Evolutionary conservation across 2,888 invertebrate species (phyloP).

Genomic region (Apocheima hispidaria): DNA sequence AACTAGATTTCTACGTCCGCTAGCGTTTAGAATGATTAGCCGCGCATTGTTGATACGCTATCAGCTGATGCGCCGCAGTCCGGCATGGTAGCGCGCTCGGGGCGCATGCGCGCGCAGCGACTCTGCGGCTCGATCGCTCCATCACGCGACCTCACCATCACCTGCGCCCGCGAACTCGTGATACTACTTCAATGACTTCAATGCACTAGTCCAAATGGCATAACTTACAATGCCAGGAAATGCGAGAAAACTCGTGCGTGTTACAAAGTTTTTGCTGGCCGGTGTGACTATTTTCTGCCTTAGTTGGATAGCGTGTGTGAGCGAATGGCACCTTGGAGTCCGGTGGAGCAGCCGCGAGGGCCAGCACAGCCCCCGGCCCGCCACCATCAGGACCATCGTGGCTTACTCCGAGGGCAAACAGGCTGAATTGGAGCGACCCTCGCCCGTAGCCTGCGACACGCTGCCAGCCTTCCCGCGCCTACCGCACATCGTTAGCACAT

Average conservation of each 20-base stretch:
- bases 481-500: slow-evolving; percentile 67
- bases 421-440: slow-evolving; percentile 81
- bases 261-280: slow-evolving; percentile 72
- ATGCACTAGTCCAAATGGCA: slow-evolving; percentile 43
- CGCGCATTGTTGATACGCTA: slow-evolving; percentile 82
- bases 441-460: slow-evolving; percentile 74
- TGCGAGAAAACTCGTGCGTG: slow-evolving; percentile 67
- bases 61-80: slow-evolving; percentile 83
- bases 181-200: slow-evolving; percentile 16
- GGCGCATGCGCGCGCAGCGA: slow-evolving; percentile 76
- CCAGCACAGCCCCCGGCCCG: slow-evolving; percentile 45
- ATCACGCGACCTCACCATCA: slow-evolving; percentile 31
- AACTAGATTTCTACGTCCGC: slow-evolving; percentile 80
- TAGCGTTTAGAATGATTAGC: slow-evolving; percentile 80
- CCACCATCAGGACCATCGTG: slow-evolving; percentile 86
- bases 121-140: slow-evolving; percentile 63
- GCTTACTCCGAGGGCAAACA: slow-evolving; percentile 86
- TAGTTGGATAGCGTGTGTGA: slow-evolving; percentile 78
- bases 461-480: slow-evolving; percentile 70
- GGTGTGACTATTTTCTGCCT: slow-evolving; percentile 76
- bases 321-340: slow-evolving; percentile 71
- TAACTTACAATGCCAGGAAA: slow-evolving; percentile 62
- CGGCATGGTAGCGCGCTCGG: slow-evolving; percentile 78
- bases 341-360: slow-evolving; percentile 60
- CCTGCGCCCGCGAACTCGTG: slow-evolving; percentile 49